These are phyloP conservation scores for Babylonia areolata DNA, from an alignment of 1,140 invertebrate species.

Conservation along the genomic window DNA sequence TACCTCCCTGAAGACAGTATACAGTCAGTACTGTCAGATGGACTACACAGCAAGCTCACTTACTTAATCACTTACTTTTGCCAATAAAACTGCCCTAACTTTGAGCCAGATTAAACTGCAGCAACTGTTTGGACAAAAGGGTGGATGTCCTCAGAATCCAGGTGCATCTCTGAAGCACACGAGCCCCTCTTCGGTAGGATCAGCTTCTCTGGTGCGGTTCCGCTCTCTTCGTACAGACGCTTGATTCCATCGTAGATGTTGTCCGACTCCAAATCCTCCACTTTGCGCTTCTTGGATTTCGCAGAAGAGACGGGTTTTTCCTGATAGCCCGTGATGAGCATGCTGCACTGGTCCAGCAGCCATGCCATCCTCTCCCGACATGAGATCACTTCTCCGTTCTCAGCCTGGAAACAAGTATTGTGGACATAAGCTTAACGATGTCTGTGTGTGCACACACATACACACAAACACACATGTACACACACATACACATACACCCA, in stretches of 20 bases:
- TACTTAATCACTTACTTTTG: neutral
- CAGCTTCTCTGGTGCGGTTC: neutral
- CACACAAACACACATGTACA: no score
- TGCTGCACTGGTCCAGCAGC: slow-evolving; percentile 53
- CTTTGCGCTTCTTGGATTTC: slow-evolving; percentile 68
- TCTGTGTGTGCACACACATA: no score
- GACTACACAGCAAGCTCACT: neutral
- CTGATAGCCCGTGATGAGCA: slow-evolving; percentile 56
- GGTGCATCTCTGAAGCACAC: slow-evolving; percentile 64
- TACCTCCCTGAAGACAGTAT: neutral
- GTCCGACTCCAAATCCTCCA: slow-evolving; percentile 64
- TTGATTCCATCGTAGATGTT: slow-evolving; percentile 75
- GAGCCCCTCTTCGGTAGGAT: slow-evolving; percentile 51
- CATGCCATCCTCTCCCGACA: slow-evolving; percentile 68
- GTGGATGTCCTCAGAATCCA: slow-evolving; percentile 54
- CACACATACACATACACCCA: no score
- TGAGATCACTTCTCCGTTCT: slow-evolving; percentile 64
- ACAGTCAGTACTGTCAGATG: neutral
- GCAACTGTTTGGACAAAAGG: slow-evolving; percentile 36
- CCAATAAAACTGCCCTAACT: neutral
- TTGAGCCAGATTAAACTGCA: slow-evolving; percentile 33
- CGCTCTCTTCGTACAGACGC: slow-evolving; percentile 69
- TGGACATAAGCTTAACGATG: no score
- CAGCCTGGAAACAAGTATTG: slow-evolving; percentile 58
- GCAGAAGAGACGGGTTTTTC: slow-evolving; percentile 43